These are phyloP conservation scores for Bradypodion ventrale DNA, from an alignment of 2,797 vertebrate genomes.

Conservation along the genomic window DNA sequence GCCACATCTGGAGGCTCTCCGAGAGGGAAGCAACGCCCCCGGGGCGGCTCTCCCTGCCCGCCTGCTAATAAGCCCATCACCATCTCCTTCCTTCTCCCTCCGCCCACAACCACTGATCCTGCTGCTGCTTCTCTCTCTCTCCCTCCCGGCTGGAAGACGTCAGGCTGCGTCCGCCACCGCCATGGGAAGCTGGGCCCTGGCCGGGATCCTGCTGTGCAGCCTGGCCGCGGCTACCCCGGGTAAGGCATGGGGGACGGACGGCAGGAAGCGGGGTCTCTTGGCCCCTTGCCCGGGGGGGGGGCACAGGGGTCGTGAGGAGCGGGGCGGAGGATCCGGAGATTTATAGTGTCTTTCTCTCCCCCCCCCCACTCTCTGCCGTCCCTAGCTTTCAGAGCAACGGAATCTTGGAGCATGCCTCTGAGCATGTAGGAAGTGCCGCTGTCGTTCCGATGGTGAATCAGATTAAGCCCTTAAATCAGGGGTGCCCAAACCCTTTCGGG, in stretches of 20 bases:
- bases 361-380: too few species aligned
- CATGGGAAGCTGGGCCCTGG: conserved; percentile 26
- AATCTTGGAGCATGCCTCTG: not conserved
- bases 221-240: not conserved
- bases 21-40: not conserved
- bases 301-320: not conserved
- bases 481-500: too few species aligned
- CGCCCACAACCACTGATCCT: too few species aligned
- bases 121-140: not conserved
- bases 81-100: not conserved
- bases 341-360: not conserved
- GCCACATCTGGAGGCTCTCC: too few species aligned
- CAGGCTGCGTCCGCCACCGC: not conserved
- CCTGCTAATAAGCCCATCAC: not conserved
- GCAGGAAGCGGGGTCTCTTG: too few species aligned
- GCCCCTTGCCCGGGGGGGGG: not conserved
- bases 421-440: not conserved
- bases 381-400: not conserved
- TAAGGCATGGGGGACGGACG: not conserved
- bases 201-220: conserved; percentile 1
- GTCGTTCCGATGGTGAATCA: not conserved
- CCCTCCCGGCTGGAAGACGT: not conserved
- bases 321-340: too few species aligned
- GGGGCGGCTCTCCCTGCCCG: not conserved
- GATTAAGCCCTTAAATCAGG: not conserved